Evolutionary conservation across 2,113 vertebrate genomes (phyloP).

Genomic region (Nansenia antarctica): DNA sequence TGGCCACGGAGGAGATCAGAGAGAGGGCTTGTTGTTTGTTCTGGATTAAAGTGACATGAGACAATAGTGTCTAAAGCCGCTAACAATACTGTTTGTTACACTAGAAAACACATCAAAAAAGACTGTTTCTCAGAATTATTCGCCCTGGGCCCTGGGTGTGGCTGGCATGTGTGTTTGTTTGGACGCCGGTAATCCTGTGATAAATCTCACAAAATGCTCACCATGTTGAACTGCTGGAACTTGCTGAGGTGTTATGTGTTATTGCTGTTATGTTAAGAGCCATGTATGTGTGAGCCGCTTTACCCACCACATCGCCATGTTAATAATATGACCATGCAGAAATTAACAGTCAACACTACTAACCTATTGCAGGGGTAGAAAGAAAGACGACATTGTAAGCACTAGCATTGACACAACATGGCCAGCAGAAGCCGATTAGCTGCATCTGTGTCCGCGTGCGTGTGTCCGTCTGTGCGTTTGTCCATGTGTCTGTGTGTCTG

Average conservation of each 20-base stretch:
- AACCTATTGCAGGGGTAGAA: neutral
- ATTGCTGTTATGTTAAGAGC: too few species aligned
- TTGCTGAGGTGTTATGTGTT: too few species aligned
- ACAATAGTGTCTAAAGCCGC: constrained; percentile 68
- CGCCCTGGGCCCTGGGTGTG: constrained; percentile 44
- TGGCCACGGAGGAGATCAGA: constrained; percentile 45
- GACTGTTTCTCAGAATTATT: constrained; percentile 55
- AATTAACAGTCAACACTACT: neutral
- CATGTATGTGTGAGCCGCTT: too few species aligned
- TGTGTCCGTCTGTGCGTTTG: too few species aligned
- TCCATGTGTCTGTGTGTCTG: constrained; percentile 2
- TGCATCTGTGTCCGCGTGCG: too few species aligned
- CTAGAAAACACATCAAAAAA: constrained; percentile 27
- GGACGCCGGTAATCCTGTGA: constrained; percentile 31
- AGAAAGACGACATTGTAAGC: neutral
- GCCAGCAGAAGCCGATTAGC: neutral
- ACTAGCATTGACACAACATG: neutral
- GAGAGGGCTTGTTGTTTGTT: constrained; percentile 32
- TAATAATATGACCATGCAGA: neutral
- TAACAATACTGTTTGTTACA: constrained; percentile 52
- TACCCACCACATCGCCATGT: too few species aligned
- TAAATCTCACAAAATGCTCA: constrained; percentile 13
- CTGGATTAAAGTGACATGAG: constrained; percentile 60
- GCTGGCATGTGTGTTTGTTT: constrained; percentile 29
- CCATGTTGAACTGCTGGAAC: too few species aligned